Base-by-base conservation (phyloP, 92 coral and sea anemone genomes). In the Hydrozoanthus gracilis region DNA sequence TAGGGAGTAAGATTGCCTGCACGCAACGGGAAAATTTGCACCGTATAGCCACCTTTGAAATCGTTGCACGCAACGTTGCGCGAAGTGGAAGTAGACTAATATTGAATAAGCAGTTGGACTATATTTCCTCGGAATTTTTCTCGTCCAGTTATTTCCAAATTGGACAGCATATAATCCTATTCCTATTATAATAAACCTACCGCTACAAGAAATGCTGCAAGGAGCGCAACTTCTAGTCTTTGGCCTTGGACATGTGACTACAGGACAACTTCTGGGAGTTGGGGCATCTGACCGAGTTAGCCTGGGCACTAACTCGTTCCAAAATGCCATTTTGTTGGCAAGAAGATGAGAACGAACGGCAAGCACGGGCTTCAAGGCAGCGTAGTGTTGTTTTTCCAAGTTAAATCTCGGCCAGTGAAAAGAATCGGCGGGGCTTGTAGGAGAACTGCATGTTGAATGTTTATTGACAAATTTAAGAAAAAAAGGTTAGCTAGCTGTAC, bases 291-390 rank as follows among this genome's bases (percentile, higher is more conserved):
- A 61, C 58, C 27, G 84, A 16, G 73, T 55, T 47, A 79, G 56
- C 8, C 58, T 79, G 73, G 84, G 84, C 56, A 79, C 72, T 18
- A 79, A 68, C 14, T 79, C 73, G 45, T 79, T 79, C 84, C 84
- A 79, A 79, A 79, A 79, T 17, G 84, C 84, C 73, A 79, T 79
- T 65, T 79, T 79, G 55, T 47, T 54, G 13, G 84, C 27, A 18
- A 79, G 84, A 12, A 79, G 84, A 12, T 79, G 49, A 56, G 84
- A 79, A 15, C 72, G 58, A 79, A 49, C 49, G 5, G 44, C 8
- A 4, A 79, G 62, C 14, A 8, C 60, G 6, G 84, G 84, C 73
- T 62, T 79, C 14, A 79, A 27, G 13, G 60, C 72, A 16, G 72
- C 84, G 17, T 79, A 79, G n/a, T 35, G 84, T 46, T 79, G 72